A percentile compares a stretch with the other conserved stretches of the same genome.
Evolutionary conservation across 2,888 invertebrate genomes (phyloP).

Genomic region (Agrochola macilenta): DNA sequence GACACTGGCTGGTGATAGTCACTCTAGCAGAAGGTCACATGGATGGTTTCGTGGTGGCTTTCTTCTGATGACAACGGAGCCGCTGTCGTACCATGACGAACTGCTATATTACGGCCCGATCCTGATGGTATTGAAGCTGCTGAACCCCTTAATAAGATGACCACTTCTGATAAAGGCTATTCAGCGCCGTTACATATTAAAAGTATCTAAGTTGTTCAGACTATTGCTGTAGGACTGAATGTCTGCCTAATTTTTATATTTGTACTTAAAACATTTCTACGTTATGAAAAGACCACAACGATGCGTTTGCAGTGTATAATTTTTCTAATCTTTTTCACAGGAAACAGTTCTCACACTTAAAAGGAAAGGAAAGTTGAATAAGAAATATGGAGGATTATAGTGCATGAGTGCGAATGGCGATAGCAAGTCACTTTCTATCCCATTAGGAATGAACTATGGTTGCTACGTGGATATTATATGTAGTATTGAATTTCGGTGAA

Average conservation of each 20-base stretch:
- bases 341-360: too few species aligned
- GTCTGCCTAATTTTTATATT: too few species aligned
- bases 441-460: constrained; percentile 26
- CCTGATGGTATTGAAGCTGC: neutral
- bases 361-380: too few species aligned
- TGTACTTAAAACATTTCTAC: neutral
- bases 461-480: constrained; percentile 17
- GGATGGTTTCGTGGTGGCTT: too few species aligned
- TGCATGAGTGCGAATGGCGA: constrained; percentile 5
- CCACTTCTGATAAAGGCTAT: too few species aligned
- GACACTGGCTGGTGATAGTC: neutral
- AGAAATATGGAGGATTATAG: constrained; percentile 11
- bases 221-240: too few species aligned
- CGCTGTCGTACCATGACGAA: neutral
- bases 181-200: too few species aligned
- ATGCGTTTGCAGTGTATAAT: neutral
- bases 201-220: too few species aligned
- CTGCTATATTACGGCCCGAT: too few species aligned
- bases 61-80: neutral
- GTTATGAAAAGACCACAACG: neutral
- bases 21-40: neutral
- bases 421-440: constrained; percentile 24
- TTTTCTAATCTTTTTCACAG: too few species aligned
- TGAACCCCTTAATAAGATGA: too few species aligned
- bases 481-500: too few species aligned